These are phyloP conservation scores for Chaitophorus viminalis DNA, from an alignment of 2,888 invertebrate genomes.

Conservation along the genomic window DNA sequence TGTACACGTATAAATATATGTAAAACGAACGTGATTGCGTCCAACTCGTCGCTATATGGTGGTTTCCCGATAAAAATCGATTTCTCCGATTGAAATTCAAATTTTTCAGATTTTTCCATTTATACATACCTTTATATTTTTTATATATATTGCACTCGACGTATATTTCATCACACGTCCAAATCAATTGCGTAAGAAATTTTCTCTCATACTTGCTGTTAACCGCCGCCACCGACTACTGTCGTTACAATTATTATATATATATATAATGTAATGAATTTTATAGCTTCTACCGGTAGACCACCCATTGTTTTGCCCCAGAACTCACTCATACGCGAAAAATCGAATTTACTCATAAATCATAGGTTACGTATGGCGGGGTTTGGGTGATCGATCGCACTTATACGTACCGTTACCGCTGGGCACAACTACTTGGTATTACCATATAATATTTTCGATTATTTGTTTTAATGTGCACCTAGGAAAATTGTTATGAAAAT, in stretches of 20 bases:
- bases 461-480: constrained; percentile 2
- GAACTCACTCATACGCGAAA: neutral
- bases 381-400: neutral
- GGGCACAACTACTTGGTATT: neutral
- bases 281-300: neutral
- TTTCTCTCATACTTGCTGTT: neutral
- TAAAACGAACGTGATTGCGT: constrained; percentile 53
- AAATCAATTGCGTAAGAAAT: neutral
- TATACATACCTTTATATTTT: neutral
- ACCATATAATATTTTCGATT: constrained; percentile 3
- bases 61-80: constrained; percentile 34
- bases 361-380: too few species aligned
- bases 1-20: constrained; percentile 23
- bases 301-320: neutral
- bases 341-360: neutral
- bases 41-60: constrained; percentile 11
- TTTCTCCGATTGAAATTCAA: constrained; percentile 56
- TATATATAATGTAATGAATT: neutral
- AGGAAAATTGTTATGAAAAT: constrained; percentile 28
- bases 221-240: neutral
- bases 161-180: constrained; percentile 4
- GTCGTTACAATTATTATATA: neutral
- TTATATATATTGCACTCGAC: neutral
- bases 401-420: neutral
- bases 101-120: constrained; percentile 19